phyloP scores from a whole-genome alignment of 2,797 vertebrate genomes.

The Pachyuromys duprasi region DNA sequence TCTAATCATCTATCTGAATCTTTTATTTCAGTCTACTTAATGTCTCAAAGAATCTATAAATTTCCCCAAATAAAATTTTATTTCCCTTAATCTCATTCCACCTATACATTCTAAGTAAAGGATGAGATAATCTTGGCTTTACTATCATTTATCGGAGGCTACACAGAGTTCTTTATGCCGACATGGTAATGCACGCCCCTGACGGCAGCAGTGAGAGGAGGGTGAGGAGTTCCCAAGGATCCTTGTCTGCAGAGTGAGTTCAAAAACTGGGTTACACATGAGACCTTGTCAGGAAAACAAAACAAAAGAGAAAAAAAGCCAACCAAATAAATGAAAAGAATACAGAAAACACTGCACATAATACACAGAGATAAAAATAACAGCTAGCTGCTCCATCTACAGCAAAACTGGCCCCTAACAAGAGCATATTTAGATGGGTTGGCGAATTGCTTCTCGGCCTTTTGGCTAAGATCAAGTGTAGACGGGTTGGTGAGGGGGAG shows the following conservation, averaged over 20 bases:
- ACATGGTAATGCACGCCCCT: no score
- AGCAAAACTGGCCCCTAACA: not conserved
- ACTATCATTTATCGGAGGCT: not conserved
- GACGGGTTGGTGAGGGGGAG: no score
- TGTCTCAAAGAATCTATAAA: conserved; percentile 34
- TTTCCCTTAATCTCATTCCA: conserved; percentile 35
- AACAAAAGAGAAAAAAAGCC: not conserved
- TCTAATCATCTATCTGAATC: not conserved
- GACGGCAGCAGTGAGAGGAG: not conserved
- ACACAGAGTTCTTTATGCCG: not conserved
- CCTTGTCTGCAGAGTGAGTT: not conserved
- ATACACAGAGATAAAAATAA: conserved; percentile 10
- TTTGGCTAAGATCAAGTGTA: no score
- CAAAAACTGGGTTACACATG: not conserved
- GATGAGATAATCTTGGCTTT: not conserved
- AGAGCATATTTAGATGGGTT: not conserved
- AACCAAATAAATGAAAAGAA: not conserved
- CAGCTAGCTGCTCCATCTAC: not conserved
- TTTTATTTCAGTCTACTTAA: not conserved
- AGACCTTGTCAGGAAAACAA: not conserved
- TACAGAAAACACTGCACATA: conserved; percentile 18
- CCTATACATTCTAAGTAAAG: conserved; percentile 34
- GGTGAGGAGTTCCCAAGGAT: not conserved
- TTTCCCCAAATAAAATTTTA: conserved; percentile 27
- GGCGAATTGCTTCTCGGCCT: no score